Base-by-base conservation (phyloP, 1,140 invertebrate genomes). In the Diprion similis region DNA sequence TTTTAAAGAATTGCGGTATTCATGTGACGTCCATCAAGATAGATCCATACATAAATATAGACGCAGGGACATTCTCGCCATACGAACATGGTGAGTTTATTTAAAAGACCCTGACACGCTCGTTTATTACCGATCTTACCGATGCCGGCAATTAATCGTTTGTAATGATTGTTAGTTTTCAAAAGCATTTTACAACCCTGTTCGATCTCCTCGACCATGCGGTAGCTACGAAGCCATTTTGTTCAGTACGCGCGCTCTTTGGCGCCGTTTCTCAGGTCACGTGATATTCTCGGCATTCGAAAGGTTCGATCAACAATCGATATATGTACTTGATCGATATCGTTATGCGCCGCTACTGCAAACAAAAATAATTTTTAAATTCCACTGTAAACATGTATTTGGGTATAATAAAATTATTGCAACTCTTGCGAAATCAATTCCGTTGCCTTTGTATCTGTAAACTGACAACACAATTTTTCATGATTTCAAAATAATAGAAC, bases 41-140 rank as follows among this genome's bases (percentile, higher is more conserved):
- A 82, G 98, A 99, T 87, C 98, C 98, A 0, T 99, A 99, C 84
- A 97, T 99, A 70, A 99, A 99, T 87, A 97, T 99, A 77, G 98
- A 99, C 89, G 98, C 98, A 79, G 98, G 98, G 77, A 99, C 98
- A 64, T 99, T 99, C 90, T 99, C 97, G 1, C 98, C 98, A 0
- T 99, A 98, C 87, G 98, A 99, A 86, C 98, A 99, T 89, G 98
- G 98, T 98, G 90, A 90, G 86, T 85, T 73, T 47, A 8, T 71
- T 71, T 47, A 6, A 48, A 37, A 15, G 8, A n/a, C 13, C 48
- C 19, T 9, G 11, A 13, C 6, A 59, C 11, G 18, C 37, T 6
- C 24, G 24, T 37, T 71, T 74, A 8, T 71, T 59, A 17, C 24
- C 24, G 24, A 37, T 37, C 24, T 37, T 37, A 37, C 24, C 24